phyloP scores from a whole-genome alignment of 2,888 invertebrate species.

The Phania funesta region DNA sequence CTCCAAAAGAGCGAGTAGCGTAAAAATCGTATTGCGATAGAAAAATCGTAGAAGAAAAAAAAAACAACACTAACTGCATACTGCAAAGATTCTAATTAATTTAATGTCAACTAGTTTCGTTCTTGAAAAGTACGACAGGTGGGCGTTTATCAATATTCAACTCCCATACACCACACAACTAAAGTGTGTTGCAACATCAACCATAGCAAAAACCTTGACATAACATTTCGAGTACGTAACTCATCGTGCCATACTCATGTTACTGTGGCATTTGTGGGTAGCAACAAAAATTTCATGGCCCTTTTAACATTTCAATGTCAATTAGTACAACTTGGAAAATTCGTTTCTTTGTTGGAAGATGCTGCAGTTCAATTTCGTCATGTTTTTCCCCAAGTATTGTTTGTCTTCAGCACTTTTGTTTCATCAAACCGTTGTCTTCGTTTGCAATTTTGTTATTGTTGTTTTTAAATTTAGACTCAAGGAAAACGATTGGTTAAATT shows the following conservation, averaged over 20 bases:
- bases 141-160: slow-evolving; percentile 50
- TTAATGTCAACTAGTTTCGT: slow-evolving; percentile 64
- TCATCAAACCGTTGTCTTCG: slow-evolving; percentile 5
- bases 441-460: neutral
- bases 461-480: neutral
- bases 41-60: neutral
- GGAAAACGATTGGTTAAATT: neutral
- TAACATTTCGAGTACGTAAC: slow-evolving; percentile 7
- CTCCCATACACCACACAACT: neutral
- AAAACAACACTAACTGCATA: slow-evolving; percentile 6
- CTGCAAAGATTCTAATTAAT: slow-evolving; percentile 63
- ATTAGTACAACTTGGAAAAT: slow-evolving; percentile 51
- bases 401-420: neutral
- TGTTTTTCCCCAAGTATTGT: slow-evolving; percentile 16
- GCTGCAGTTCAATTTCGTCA: slow-evolving; percentile 46
- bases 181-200: neutral
- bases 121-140: slow-evolving; percentile 41
- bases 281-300: slow-evolving; percentile 31
- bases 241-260: neutral
- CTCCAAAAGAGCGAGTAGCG: slow-evolving; percentile 22
- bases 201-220: neutral
- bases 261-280: slow-evolving; percentile 20
- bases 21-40: slow-evolving; percentile 25
- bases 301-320: slow-evolving; percentile 65
- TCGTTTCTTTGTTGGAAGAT: slow-evolving; percentile 31